Conservation (phyloP, 1,140 invertebrate species). For the Rhopalosiphum padi region DNA sequence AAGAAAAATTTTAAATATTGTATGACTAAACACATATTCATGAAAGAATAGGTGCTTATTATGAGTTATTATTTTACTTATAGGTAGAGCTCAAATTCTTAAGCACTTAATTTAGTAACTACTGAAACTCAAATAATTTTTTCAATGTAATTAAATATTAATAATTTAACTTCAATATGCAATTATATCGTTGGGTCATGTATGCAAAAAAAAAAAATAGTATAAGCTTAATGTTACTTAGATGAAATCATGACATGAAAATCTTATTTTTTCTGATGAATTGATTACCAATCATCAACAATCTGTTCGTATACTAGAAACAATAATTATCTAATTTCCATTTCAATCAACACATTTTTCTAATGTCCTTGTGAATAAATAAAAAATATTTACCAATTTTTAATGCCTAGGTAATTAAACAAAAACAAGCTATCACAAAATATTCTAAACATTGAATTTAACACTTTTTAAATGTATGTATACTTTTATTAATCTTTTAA, state of each 20-base stretch:
- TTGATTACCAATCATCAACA: not conserved
- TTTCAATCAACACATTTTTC: not conserved
- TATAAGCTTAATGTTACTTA: too few species aligned
- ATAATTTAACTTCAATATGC: too few species aligned
- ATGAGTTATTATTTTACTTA: too few species aligned
- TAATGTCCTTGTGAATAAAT: not conserved
- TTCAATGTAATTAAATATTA: not conserved
- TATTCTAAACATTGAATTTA: not conserved
- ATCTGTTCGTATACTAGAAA: too few species aligned
- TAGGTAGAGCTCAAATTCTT: too few species aligned
- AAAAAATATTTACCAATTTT: not conserved
- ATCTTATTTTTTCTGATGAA: not conserved
- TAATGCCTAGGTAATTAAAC: conserved; percentile 12
- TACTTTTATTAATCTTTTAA: not conserved
- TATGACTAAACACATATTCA: too few species aligned
- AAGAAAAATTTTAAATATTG: too few species aligned
- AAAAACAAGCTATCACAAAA: not conserved
- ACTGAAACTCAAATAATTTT: not conserved
- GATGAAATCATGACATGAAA: too few species aligned
- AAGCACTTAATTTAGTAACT: not conserved
- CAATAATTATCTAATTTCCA: not conserved
- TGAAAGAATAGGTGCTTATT: too few species aligned
- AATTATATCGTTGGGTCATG: too few species aligned
- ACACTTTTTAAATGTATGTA: not conserved
- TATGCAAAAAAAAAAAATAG: too few species aligned